Conservation (phyloP, 1,140 invertebrate genomes). For the Parasteatoda tepidariorum region DNA sequence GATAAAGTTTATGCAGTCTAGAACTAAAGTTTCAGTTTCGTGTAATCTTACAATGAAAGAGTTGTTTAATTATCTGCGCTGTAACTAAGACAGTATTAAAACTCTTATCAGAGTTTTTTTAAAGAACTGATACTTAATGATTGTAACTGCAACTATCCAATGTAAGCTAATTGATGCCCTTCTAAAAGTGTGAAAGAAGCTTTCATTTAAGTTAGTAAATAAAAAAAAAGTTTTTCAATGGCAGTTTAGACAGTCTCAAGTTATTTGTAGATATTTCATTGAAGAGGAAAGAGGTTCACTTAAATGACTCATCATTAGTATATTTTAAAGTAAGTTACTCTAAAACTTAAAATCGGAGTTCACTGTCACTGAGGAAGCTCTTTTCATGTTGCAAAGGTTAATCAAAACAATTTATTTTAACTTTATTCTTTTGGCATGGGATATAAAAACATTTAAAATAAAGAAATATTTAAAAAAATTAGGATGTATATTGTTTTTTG, state of each 20-base stretch:
- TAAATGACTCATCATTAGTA: constrained; percentile 34
- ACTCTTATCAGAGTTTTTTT: too few relatives aligned
- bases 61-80: too few relatives aligned
- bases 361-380: background rate
- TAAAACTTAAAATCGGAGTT: constrained; percentile 9
- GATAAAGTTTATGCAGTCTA: too few relatives aligned
- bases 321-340: background rate
- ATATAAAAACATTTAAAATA: too few relatives aligned
- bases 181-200: background rate
- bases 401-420: constrained; percentile 23
- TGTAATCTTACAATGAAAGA: too few relatives aligned
- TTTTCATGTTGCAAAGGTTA: constrained; percentile 6
- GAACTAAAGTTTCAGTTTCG: too few relatives aligned
- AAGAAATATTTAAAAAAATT: too few relatives aligned
- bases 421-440: constrained; percentile 1
- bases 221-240: constrained; percentile 17
- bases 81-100: too few relatives aligned
- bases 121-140: too few relatives aligned
- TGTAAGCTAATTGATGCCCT: constrained; percentile 21
- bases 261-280: constrained; percentile 44
- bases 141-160: too few relatives aligned
- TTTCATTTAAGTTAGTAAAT: background rate
- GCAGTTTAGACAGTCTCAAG: constrained; percentile 46
- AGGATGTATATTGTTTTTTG: too few relatives aligned
- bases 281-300: constrained; percentile 12